Percentiles rank a stretch among this genome's conserved stretches.
These are phyloP conservation scores for Ophion ellenae DNA, from an alignment of 2,888 invertebrate genomes.

Conservation along the genomic window DNA sequence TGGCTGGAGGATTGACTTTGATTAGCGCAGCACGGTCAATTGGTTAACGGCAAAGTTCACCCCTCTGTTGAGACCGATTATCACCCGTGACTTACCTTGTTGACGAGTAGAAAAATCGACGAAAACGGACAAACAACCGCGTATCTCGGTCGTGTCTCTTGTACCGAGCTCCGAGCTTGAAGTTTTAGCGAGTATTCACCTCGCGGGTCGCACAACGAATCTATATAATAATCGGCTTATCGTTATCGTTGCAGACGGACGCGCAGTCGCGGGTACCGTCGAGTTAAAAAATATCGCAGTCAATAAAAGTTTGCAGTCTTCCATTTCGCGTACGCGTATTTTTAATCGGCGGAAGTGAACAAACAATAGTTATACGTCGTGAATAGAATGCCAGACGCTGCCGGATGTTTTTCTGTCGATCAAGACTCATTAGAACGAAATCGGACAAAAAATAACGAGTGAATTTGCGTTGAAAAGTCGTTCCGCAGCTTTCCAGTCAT, in stretches of 20 bases:
- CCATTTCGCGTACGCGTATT: neutral
- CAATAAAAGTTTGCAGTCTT: neutral
- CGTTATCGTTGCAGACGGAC: slow-evolving; percentile 37
- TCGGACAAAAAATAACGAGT: too few species aligned
- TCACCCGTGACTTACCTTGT: slow-evolving; percentile 25
- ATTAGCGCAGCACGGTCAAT: slow-evolving; percentile 13
- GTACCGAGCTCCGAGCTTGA: neutral
- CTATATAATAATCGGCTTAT: slow-evolving; percentile 17
- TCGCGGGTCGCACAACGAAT: neutral
- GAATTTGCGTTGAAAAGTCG: too few species aligned
- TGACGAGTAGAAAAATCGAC: neutral
- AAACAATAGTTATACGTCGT: too few species aligned
- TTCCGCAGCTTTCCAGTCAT: too few species aligned
- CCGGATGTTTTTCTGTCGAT: too few species aligned
- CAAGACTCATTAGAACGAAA: too few species aligned
- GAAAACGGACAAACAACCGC: neutral
- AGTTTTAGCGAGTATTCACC: neutral
- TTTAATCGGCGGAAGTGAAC: too few species aligned
- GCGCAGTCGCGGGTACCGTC: slow-evolving; percentile 28
- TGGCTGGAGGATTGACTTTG: slow-evolving; percentile 16
- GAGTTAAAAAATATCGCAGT: slow-evolving; percentile 17
- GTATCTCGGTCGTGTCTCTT: neutral
- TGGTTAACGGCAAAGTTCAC: neutral
- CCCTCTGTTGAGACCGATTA: neutral
- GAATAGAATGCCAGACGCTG: too few species aligned